phyloP scores from a whole-genome alignment of 2,888 invertebrate genomes.

The Temnothorax unifasciatus region DNA sequence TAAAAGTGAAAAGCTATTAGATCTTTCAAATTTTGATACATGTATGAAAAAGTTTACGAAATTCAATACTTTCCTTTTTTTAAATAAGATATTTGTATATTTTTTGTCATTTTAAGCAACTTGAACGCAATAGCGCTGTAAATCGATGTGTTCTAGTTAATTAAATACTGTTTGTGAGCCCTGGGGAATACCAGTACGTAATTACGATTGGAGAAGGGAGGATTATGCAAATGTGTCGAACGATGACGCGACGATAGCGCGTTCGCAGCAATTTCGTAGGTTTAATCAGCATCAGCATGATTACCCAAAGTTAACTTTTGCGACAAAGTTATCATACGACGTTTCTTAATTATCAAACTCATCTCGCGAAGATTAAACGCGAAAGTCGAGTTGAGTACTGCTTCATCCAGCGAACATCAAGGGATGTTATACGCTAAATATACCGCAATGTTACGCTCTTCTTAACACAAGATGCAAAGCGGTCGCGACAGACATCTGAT shows the following conservation, averaged over 20 bases:
- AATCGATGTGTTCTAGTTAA: constrained; percentile 38
- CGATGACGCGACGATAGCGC: constrained; percentile 32
- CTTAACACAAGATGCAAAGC: background rate
- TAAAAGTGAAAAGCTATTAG: background rate
- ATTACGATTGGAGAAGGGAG: constrained; percentile 26
- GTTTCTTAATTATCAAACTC: constrained; percentile 32
- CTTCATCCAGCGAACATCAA: background rate
- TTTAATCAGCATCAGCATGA: constrained; percentile 36
- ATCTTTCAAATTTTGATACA: background rate
- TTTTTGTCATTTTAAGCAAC: background rate
- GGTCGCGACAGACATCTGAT: background rate
- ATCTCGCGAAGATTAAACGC: constrained; percentile 15
- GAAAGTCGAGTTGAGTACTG: background rate
- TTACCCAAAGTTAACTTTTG: constrained; percentile 11
- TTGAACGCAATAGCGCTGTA: background rate
- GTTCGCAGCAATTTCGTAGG: constrained; percentile 30
- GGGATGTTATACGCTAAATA: background rate
- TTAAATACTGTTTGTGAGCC: constrained; percentile 44
- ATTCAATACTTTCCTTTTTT: background rate
- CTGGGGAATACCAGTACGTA: constrained; percentile 9
- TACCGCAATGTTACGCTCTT: background rate
- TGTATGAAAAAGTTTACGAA: background rate
- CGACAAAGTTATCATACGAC: constrained; percentile 17
- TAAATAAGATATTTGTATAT: background rate
- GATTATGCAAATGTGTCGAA: constrained; percentile 44